These are phyloP conservation scores for Reticulitermes lucifugus DNA, from an alignment of 2,888 invertebrate species.

Conservation along the genomic window DNA sequence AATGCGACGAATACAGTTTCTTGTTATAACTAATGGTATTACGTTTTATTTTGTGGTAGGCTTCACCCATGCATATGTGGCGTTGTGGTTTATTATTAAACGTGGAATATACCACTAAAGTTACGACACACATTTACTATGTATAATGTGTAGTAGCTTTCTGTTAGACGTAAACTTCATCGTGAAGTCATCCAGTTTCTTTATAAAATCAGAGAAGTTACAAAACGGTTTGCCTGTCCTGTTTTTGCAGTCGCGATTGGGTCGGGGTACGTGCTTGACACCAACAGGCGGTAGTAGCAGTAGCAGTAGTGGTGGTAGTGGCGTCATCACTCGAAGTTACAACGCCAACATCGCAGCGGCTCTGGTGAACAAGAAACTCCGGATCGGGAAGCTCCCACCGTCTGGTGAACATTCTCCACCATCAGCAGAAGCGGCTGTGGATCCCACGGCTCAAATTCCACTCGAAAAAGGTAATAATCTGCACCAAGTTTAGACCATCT, in stretches of 20 bases:
- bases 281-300: neutral
- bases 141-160: too few relatives aligned
- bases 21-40: too few relatives aligned
- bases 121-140: too few relatives aligned
- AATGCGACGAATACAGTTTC: too few relatives aligned
- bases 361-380: conserved; percentile 28
- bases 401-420: conserved; percentile 14
- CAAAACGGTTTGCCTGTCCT: neutral
- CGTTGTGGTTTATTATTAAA: too few relatives aligned
- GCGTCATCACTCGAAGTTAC: neutral
- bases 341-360: conserved; percentile 10
- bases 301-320: conserved; percentile 9
- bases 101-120: too few relatives aligned
- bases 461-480: conserved; percentile 15
- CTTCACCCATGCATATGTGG: too few relatives aligned
- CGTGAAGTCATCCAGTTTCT: too few relatives aligned
- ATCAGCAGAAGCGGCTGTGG: neutral
- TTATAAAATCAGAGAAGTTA: too few relatives aligned
- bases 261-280: conserved; percentile 13
- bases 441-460: neutral
- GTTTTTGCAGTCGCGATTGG: conserved; percentile 29
- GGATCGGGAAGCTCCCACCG: conserved; percentile 14
- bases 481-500: too few relatives aligned
- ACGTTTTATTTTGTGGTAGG: too few relatives aligned
- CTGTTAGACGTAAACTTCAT: too few relatives aligned